Evolutionary conservation across 2,797 vertebrate species (phyloP).

Genomic region (Rachycentron canadum): DNA sequence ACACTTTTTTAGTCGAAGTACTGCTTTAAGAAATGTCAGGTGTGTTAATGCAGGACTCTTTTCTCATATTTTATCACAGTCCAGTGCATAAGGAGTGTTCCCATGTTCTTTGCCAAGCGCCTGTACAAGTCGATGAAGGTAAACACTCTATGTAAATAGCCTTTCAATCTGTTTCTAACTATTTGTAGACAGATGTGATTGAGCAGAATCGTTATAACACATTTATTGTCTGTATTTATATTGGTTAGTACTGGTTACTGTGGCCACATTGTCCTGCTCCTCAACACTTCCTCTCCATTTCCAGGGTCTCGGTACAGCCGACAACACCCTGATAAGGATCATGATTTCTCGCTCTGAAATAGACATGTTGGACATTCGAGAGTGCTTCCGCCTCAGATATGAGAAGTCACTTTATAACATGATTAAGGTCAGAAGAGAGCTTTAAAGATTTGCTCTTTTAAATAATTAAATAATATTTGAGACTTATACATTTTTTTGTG

Average conservation of each 20-base stretch:
- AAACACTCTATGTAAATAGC: constrained; percentile 13
- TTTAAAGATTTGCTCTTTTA: not conserved
- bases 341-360: constrained; percentile 96
- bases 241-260: not conserved
- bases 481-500: constrained; percentile 2
- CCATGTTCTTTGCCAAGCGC: constrained; percentile 94
- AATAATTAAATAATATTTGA: not conserved
- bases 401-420: constrained; percentile 96
- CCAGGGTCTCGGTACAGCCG: constrained; percentile 95
- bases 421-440: constrained; percentile 88
- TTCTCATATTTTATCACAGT: constrained; percentile 80
- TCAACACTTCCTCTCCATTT: constrained; percentile 15
- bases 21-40: not conserved
- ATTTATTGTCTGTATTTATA: not conserved
- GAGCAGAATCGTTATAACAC: not conserved
- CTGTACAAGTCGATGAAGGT: constrained; percentile 99
- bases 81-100: constrained; percentile 90
- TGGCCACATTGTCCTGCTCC: not conserved
- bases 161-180: not conserved
- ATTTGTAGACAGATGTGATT: not conserved
- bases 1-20: not conserved
- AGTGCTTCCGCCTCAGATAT: constrained; percentile 94
- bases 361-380: constrained; percentile 97
- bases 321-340: constrained; percentile 97
- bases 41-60: constrained; percentile 13